Conservation (phyloP, 2,797 vertebrate genomes). For the Myotis planiceps region DNA sequence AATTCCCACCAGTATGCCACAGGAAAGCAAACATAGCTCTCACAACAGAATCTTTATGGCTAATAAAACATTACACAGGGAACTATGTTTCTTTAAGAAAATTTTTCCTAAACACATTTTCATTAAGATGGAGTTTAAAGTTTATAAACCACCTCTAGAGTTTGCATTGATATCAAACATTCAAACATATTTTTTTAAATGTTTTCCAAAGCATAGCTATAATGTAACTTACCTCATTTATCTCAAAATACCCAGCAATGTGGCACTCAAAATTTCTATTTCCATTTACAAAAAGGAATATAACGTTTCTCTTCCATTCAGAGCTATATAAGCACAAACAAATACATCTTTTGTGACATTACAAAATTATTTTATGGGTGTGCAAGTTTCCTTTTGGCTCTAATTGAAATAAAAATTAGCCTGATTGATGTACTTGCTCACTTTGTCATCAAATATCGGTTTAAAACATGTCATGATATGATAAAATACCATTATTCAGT, state of each 20-base stretch:
- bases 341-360: slow-evolving; percentile 4
- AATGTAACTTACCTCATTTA: background rate
- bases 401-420: slow-evolving; percentile 56
- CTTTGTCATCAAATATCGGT: slow-evolving; percentile 56
- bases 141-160: background rate
- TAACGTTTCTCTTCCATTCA: background rate
- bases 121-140: background rate
- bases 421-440: slow-evolving; percentile 37
- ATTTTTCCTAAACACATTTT: background rate
- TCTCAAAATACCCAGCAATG: background rate
- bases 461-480: slow-evolving; percentile 46
- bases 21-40: slow-evolving; percentile 17
- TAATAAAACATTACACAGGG: background rate
- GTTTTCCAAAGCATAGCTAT: background rate
- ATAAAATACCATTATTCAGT: slow-evolving; percentile 39
- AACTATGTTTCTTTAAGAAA: background rate
- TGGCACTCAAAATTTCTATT: slow-evolving; percentile 7
- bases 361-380: slow-evolving; percentile 38
- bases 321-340: background rate
- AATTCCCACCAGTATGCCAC: background rate
- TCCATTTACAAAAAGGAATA: slow-evolving; percentile 19
- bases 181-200: slow-evolving; percentile 33
- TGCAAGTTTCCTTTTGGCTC: slow-evolving; percentile 33
- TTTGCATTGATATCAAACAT: background rate
- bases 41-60: background rate